Conservation (phyloP, 1,140 invertebrate genomes). For the Nixonia krombeini region DNA sequence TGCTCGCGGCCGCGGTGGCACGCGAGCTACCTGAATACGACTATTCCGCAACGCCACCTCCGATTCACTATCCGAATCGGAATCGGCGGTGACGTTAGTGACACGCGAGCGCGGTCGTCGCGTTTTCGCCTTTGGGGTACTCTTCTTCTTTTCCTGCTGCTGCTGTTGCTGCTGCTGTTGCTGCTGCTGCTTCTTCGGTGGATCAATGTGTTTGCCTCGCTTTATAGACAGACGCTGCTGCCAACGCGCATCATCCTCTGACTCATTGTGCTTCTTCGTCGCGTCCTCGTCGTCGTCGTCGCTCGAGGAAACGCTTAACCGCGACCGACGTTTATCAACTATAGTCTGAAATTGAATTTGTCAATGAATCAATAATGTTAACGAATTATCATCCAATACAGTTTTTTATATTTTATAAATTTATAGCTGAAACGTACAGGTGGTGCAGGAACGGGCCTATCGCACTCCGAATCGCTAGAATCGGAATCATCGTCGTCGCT, state of each 20-base stretch:
- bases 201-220: slow-evolving; percentile 53
- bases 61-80: slow-evolving; percentile 65
- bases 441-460: too few relatives aligned
- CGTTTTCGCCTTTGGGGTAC: slow-evolving; percentile 58
- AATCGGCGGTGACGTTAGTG: slow-evolving; percentile 51
- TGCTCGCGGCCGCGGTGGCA: slow-evolving; percentile 61
- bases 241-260: slow-evolving; percentile 59
- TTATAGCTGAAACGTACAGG: too few relatives aligned
- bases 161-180: slow-evolving; percentile 15
- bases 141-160: slow-evolving; percentile 57
- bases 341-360: neutral
- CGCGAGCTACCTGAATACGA: slow-evolving; percentile 57
- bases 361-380: too few relatives aligned
- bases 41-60: slow-evolving; percentile 55
- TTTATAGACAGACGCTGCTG: slow-evolving; percentile 52
- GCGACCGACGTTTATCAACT: slow-evolving; percentile 43
- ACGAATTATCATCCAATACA: too few relatives aligned
- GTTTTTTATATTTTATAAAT: too few relatives aligned
- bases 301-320: slow-evolving; percentile 54
- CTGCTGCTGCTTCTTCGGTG: slow-evolving; percentile 53
- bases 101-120: slow-evolving; percentile 58
- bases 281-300: slow-evolving; percentile 47
- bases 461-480: slow-evolving; percentile 55
- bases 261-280: slow-evolving; percentile 35
- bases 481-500: slow-evolving; percentile 52